Evolutionary conservation across 2,113 vertebrate species (phyloP), one percentile per base, ranked within the genome.

Genomic region (Anthoscopus minutus): DNA sequence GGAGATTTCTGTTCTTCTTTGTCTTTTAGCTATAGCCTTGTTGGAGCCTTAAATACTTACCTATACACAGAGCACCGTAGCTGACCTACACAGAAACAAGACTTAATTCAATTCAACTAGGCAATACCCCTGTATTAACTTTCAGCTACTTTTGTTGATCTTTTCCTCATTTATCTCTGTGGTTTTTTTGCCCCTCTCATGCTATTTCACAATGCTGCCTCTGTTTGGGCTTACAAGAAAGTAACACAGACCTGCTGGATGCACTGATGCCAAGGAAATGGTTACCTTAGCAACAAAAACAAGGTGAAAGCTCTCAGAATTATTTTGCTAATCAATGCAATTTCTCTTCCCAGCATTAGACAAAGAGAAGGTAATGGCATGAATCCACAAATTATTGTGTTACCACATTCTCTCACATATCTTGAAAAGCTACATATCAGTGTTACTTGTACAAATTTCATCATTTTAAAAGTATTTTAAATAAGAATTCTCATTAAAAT

Each of bases 281-380:
- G 90, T 96, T 96, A 95, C 95, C 93, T 66, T 97, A 90, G 94
- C 87, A 98, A 98, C 84, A 96, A 91, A 97, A 97, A 89, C 65
- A 94, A 96, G 81, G 73, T 54, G 10, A 97, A 96, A 93, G 73
- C 61, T 96, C 79, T 80, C 70, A 91, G 81, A 96, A 66, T 93
- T 92, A 86, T 86, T 88, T 95, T 60, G 23, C 61, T 93, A 67
- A 73, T 96, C 90, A 92, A 80, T 85, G 48, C 51, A 79, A 93
- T 77, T 96, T 95, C 91, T 89, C 89, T 95, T 95, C 58, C 61
- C 53, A 88, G 80, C 23, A 42, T 7, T 27, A 94, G 56, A 94
- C 37, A 95, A 90, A 88, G 64, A 71, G 69, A 62, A 65, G 28
- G 31, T 61, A 89, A 81, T 94, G 60, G 86, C 87, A 92, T 60